These are phyloP conservation scores for Rhabdornis inornatus DNA, from an alignment of 2,113 vertebrate genomes.

Conservation along the genomic window DNA sequence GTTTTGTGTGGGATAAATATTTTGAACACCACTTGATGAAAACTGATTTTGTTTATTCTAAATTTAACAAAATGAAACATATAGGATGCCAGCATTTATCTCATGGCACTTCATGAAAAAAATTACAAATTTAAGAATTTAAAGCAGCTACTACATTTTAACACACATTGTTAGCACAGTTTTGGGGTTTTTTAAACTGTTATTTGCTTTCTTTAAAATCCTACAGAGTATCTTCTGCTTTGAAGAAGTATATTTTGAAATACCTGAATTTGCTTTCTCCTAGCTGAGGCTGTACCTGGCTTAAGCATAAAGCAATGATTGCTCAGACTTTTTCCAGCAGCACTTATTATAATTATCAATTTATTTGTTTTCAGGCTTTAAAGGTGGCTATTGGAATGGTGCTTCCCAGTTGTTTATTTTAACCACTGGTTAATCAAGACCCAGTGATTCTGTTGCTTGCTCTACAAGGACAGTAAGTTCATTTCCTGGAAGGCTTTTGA, in stretches of 20 bases:
- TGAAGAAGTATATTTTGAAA: neutral
- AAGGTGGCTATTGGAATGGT: neutral
- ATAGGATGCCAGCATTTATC: neutral
- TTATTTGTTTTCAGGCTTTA: neutral
- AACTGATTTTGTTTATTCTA: neutral
- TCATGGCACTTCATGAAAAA: neutral
- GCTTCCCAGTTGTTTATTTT: neutral
- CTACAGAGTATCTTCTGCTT: neutral
- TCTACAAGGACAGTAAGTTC: neutral
- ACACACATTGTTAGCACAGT: neutral
- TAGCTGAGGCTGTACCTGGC: neutral
- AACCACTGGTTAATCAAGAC: neutral
- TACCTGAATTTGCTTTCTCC: neutral
- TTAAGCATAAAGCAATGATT: neutral
- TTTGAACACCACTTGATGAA: neutral
- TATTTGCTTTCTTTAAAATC: neutral
- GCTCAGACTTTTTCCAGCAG: neutral
- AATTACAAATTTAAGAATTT: neutral
- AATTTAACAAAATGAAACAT: neutral
- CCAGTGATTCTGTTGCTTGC: neutral
- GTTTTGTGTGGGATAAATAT: neutral
- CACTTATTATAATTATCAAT: neutral
- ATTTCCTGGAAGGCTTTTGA: neutral
- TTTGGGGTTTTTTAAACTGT: accelerated
- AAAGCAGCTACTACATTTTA: neutral